Evolutionary conservation across 2,888 invertebrate species (phyloP), one percentile per base, ranked within the genome.

Genomic region (Lissocephala sabroskyi): DNA sequence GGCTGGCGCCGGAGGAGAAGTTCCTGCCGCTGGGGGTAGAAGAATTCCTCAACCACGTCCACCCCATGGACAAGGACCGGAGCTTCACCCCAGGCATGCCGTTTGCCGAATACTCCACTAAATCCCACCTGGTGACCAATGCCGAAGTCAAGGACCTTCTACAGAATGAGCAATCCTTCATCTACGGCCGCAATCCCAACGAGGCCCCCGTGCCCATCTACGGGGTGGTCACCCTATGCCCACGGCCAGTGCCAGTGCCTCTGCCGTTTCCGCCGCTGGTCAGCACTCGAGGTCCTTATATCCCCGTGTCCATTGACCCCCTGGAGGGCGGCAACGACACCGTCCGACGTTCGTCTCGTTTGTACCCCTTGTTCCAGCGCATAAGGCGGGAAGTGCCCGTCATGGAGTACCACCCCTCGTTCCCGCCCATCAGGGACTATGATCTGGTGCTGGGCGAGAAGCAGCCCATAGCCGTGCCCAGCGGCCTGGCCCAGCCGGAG

Each of bases 1-100:
- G 89, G 89, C 82, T 91, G 41, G 88, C 89, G 42, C 89, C 89
- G 1, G 87, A 87, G 47, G 91, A 91, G 82, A 86, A 86, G 78
- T 90, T 87, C 76, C 84, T 89, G 82, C 91, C 91, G 0, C 82
- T 87, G 45, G 87, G 87, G 45, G 89, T 89, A 1, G 87, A 88
- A 39, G 87, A 88, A 56, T 90, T 90, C 79, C 81, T 90, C 42
- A 82, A 86, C 49, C 85, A 90, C 78, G 87, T 89, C 3, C 84
- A 85, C 62, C 83, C 84, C 3, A 83, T 82, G 66, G 82, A 79
- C 46, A 83, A 81, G 44, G 71, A 79, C 41, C 65, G 65, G 9
- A 77, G 71, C 14, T 66, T 73, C 47, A 75, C 65, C 1, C 73
- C 79, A 0, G 79, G 75, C 17, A 66, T 80, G 50, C 66, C 79